These are phyloP conservation scores for Urophycis tenuis DNA, from an alignment of 2,797 vertebrate genomes.

Conservation along the genomic window DNA sequence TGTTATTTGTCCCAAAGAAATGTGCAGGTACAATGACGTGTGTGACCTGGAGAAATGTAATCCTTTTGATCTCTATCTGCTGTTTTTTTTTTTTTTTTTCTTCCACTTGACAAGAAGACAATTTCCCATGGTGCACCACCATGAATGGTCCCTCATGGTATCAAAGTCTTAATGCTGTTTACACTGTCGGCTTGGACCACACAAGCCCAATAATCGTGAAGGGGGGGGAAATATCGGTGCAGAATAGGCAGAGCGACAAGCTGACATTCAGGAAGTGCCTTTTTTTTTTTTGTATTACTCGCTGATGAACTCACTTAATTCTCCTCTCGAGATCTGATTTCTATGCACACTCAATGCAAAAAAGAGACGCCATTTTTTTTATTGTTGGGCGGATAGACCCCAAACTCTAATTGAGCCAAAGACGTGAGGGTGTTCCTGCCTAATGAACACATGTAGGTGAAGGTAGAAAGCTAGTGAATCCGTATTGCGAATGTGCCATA, in stretches of 20 bases:
- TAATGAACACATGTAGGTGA: conserved; percentile 21
- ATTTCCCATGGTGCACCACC: not conserved
- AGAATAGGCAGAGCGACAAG: conserved; percentile 44
- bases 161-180: conserved; percentile 19
- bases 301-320: conserved; percentile 23
- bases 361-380: conserved; percentile 30
- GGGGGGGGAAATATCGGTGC: conserved; percentile 30
- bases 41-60: conserved; percentile 1
- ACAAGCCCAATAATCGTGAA: not conserved
- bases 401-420: conserved; percentile 54
- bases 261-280: conserved; percentile 9
- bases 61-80: conserved; percentile 3
- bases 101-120: conserved; percentile 4
- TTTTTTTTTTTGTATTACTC: conserved; percentile 9
- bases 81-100: too few species aligned
- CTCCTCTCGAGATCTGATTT: conserved; percentile 13
- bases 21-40: not conserved
- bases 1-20: not conserved
- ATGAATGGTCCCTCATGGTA: conserved; percentile 6
- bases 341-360: conserved; percentile 64
- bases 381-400: conserved; percentile 29
- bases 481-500: conserved; percentile 30
- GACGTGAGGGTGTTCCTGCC: conserved; percentile 28
- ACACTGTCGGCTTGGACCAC: conserved; percentile 14
- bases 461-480: conserved; percentile 17